Conservation (phyloP, 2,888 invertebrate species). For the Drosophila maculinotata region DNA sequence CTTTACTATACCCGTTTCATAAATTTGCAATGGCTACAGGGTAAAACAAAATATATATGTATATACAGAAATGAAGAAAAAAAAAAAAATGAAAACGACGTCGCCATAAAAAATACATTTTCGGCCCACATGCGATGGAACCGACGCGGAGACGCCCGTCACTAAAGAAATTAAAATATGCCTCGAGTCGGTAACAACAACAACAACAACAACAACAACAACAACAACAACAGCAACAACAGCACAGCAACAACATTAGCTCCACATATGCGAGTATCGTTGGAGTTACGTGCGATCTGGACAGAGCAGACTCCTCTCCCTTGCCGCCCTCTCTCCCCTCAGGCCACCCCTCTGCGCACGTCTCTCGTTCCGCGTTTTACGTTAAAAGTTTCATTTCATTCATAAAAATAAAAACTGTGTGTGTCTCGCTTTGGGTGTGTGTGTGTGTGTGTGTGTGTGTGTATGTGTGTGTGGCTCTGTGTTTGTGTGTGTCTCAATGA, state of each 20-base stretch:
- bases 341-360: constrained; percentile 2
- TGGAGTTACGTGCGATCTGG: constrained; percentile 64
- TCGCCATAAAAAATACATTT: constrained; percentile 78
- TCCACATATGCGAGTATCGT: constrained; percentile 33
- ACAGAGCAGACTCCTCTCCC: constrained; percentile 26
- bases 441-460: constrained; percentile 8
- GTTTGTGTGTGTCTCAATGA: constrained; percentile 57
- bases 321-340: neutral
- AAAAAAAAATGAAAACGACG: constrained; percentile 65
- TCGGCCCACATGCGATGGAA: constrained; percentile 74
- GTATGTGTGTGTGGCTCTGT: too few relatives aligned
- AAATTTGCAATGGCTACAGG: neutral
- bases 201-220: constrained; percentile 22
- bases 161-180: constrained; percentile 76
- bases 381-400: constrained; percentile 80
- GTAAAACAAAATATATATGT: neutral
- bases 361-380: constrained; percentile 63
- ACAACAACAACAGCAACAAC: neutral
- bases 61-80: constrained; percentile 14
- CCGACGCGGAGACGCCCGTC: constrained; percentile 67
- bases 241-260: constrained; percentile 18
- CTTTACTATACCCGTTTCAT: too few relatives aligned
- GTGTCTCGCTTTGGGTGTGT: constrained; percentile 18
- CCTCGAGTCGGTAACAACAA: constrained; percentile 62
- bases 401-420: constrained; percentile 71